These are phyloP conservation scores for Phengaris arion DNA, from an alignment of 2,888 invertebrate genomes.

Conservation along the genomic window DNA sequence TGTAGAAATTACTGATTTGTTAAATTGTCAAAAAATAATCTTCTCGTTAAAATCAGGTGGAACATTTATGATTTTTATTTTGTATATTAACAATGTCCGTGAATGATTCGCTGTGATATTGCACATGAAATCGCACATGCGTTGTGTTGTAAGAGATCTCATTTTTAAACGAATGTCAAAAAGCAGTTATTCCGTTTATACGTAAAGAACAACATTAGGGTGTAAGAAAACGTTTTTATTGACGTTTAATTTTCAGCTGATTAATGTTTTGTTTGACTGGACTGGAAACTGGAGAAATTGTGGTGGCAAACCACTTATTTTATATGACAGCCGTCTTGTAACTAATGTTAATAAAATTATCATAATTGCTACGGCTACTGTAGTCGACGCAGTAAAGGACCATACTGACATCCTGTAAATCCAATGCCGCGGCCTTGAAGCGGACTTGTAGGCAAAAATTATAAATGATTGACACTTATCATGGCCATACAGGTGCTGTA, in stretches of 20 bases:
- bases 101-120: constrained; percentile 9
- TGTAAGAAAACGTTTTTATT: background rate
- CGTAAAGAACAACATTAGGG: background rate
- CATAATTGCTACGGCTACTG: background rate
- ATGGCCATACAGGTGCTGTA: no score
- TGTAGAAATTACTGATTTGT: no score
- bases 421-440: no score
- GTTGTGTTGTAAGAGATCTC: constrained; percentile 51
- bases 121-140: constrained; percentile 28
- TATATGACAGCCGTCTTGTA: background rate
- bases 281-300: background rate
- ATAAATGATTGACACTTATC: no score
- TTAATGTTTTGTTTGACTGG: background rate
- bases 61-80: no score
- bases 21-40: no score
- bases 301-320: constrained; percentile 29
- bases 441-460: no score
- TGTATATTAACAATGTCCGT: background rate
- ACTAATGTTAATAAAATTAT: constrained; percentile 16
- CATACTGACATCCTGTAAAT: no score
- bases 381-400: no score
- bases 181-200: background rate
- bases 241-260: background rate
- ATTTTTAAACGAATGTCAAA: constrained; percentile 41
- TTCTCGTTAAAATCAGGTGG: no score